Base-by-base conservation (phyloP, 2,888 invertebrate genomes). In the Pollenia griseotomentosa region DNA sequence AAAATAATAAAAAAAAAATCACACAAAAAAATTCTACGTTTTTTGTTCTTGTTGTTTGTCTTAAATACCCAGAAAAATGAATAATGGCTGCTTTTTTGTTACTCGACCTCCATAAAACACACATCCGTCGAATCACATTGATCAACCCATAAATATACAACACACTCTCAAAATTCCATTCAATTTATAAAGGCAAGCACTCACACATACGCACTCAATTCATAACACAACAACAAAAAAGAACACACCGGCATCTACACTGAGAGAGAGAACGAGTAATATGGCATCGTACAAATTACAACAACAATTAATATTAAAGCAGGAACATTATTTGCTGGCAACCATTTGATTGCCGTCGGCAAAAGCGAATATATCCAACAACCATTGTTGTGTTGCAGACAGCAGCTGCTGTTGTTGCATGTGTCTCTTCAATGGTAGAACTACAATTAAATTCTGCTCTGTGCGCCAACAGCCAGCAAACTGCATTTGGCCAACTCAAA, bases 81-180 rank as follows among this genome's bases (percentile, higher is more conserved):
- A 91, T 93, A 93, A 93, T 93, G 93, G 93, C 93, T 91, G 93
- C 91, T 87, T 84, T 87, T 80, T 84, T 78, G 70, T 78, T 90
- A 89, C 87, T 78, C 90, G 90, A 90, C 90, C 90, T 90, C 91
- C 91, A 91, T 90, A 91, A 89, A 91, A 90, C 92, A 92, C 90
- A 90, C 90, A 90, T 89, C 89, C 89, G 91, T 91, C 91, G 92
- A 92, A 91, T 91, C 91, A 90, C 91, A 90, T 91, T 90, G 92
- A 92, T 92, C 91, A 90, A 89, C 92, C 90, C 91, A 92, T 90
- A 91, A 90, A 90, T 90, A 90, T 89, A 89, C 88, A 88, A 83
- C 79, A 80, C 86, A 80, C 85, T 79, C 88, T 85, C 84, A 88
- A 86, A 83, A 70, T 86, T 87, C 77, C 87, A 84, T 85, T 78